Base-by-base conservation (phyloP, 2,797 vertebrate species). In the Pseudocheirus occidentalis region DNA sequence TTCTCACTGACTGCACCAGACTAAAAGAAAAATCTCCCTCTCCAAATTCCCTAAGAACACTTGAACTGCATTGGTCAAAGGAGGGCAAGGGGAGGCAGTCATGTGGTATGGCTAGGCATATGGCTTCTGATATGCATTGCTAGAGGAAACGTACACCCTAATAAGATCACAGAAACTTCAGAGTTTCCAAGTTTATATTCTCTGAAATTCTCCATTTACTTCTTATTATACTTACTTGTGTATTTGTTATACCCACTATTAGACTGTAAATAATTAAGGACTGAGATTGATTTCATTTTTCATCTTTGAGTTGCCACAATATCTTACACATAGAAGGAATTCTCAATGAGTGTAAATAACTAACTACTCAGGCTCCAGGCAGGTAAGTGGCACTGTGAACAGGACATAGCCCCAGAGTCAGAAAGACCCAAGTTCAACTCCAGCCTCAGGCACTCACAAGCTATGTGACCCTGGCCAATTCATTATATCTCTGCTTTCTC, bases 301-400 rank as follows among this genome's bases (percentile, higher is more conserved):
- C 34, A n/a, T 66, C 34, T 66, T 66, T 66, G 62, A 66, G n/a
- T 66, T 66, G 14, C 34, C 4, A 66, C 34, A 66, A 66, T 16
- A 66, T 4, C 13, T 18, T 66, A 14, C 34, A 66, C 14, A n/a
- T 16, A n/a, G 62, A 66, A 18, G 62, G 14, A 34, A n/a, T 66
- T n/a, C 18, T 66, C 62, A 66, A n/a, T 66, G 34, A 66, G 6
- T 18, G 5, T 66, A 66, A 66, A n/a, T 66, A 66, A 96, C 91
- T 92, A 93, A 96, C 91, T 92, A 93, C 34, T 92, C 56, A 94
- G 92, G 94, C 98, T 97, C 95, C 16, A 66, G 14, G 34, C 62
- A 66, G 62, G 31, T 66, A n/a, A 66, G 62, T 66, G 34, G 34
- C 5, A 66, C 5, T 66, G 4, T 66, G 62, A 12, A 66, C n/a